Base-by-base conservation (phyloP, 2,888 invertebrate genomes). In the Caenorhabditis macrosperma region DNA sequence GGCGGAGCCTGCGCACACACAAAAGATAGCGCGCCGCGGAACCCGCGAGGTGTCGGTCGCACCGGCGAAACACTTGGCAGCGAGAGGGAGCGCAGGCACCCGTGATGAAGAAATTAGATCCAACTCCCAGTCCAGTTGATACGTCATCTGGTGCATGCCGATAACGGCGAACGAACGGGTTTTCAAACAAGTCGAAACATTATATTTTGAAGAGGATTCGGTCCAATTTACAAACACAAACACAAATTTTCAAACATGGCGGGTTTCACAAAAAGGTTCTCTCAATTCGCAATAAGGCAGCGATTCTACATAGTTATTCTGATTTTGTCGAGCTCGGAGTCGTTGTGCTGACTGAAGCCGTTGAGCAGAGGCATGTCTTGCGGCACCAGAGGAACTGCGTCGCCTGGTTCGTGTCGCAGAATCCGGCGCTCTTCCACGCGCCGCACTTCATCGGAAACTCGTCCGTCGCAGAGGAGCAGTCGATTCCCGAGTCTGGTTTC, bases 311-410 rank as follows among this genome's bases (percentile, higher is more conserved):
- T n/a, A n/a, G 7, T 41, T 46, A 46, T 46, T 46, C 46, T 7
- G 46, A 17, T 33, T 33, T 55, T 12, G 26, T 12, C 10, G 17
- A 17, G 10, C 28, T 28, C 12, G 54, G 46, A 7, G 60, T 52
- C 1, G 78, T 64, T 0, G 66, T 54, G 2, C 20, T 22, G 30
- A 10, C 26, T 2, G 46, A 2, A 4, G 12, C 6, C 6, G 22
- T 6, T 44, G 67, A 57, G 55, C 82, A 82, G 26, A 78, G 64
- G 46, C 84, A 84, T 2, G 84, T 82, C 64, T 72, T 80, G 3
- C 82, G 69, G 33, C 84, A 84, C 84, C 84, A 84, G 1, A 84
- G 60, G 52, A 81, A 84, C 59, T 81, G 76, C 0, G 84, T 84
- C 6, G 84, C 84, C 54, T 84, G 81, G 54, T 82, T 82, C 6